Base-by-base conservation (phyloP, 2,888 invertebrate species). In the Spilosoma lubricipeda region DNA sequence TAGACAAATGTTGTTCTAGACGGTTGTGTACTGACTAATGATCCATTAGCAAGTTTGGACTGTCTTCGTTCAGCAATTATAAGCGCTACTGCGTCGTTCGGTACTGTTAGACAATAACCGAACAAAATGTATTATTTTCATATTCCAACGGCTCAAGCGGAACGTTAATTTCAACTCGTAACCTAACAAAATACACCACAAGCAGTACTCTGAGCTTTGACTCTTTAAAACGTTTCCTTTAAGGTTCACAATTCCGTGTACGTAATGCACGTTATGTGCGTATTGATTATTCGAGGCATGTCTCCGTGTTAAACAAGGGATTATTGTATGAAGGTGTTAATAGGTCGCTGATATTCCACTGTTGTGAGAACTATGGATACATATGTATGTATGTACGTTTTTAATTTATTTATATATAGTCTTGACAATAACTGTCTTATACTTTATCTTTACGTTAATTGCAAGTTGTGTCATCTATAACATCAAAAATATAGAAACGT, bases 201-300 rank as follows among this genome's bases (percentile, higher is more conserved):
- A 64, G 18, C 72, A 23, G 48, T 56, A 76, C 66, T 77, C 27
- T 74, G 66, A 71, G 75, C 74, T 70, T 69, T 82, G 76, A 77
- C 63, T n/a, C n/a, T n/a, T n/a, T n/a, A n/a, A n/a, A n/a, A 0
- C 33, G 1, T 63, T n/a, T 1, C 0, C 0, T 1, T n/a, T 82
- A 80, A 64, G 68, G 69, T 81, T 72, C 27, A 71, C 76, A 76
- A 30, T 79, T 18, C n/a, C 23, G 42, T 59, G 33, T 42, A 67
- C 39, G 65, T 71, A 70, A 42, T 69, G 65, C 45, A 70, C 66
- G 68, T 48, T 66, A 42, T 72, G 73, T 70, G 75, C 73, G 69
- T 75, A 83, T 82, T 78, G 79, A 83, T 83, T 82, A 84, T 84
- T 81, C 84, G 59, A 77, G 74, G 74, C 84, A 80, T 77, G 77